Percentiles rank a stretch among this genome's conserved stretches.
Conservation (phyloP, 1,140 invertebrate species). For the Brachionus koreanus region DNA sequence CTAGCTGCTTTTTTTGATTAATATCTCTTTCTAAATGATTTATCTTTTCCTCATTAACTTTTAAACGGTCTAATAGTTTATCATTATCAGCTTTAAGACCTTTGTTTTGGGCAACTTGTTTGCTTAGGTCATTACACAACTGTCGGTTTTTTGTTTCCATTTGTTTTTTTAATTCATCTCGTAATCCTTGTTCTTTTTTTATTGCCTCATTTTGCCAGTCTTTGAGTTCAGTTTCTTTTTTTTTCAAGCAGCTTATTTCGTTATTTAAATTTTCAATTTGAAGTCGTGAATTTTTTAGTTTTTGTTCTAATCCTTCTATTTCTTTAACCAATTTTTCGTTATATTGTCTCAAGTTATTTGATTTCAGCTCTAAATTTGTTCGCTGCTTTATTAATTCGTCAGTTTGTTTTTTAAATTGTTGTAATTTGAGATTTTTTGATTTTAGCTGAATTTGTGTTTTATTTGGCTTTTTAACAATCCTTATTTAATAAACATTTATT, state of each 20-base stretch:
- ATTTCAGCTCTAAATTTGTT: neutral
- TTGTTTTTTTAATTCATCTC: neutral
- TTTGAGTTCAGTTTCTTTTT: neutral
- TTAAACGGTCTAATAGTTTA: neutral
- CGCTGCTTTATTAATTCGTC: neutral
- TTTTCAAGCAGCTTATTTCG: neutral
- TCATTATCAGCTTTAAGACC: neutral
- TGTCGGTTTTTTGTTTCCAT: neutral
- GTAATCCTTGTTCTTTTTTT: neutral
- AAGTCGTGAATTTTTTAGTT: neutral
- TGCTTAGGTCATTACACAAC: neutral
- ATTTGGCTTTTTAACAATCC: neutral
- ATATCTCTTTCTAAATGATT: neutral
- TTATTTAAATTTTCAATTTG: conserved; percentile 4
- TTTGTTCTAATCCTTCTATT: neutral
- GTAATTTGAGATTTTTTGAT: neutral
- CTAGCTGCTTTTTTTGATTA: conserved; percentile 10
- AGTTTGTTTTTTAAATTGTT: neutral
- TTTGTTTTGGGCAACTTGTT: conserved; percentile 27
- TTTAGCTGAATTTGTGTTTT: conserved; percentile 8
- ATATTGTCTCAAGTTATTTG: neutral
- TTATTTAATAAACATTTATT: neutral
- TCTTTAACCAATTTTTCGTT: conserved; percentile 1
- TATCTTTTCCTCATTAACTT: conserved; percentile 6
- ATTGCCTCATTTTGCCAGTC: neutral